A percentile compares a stretch with the other conserved stretches of the same genome.
phyloP scores from a whole-genome alignment of 2,113 vertebrate species.

The Panthera uncia region DNA sequence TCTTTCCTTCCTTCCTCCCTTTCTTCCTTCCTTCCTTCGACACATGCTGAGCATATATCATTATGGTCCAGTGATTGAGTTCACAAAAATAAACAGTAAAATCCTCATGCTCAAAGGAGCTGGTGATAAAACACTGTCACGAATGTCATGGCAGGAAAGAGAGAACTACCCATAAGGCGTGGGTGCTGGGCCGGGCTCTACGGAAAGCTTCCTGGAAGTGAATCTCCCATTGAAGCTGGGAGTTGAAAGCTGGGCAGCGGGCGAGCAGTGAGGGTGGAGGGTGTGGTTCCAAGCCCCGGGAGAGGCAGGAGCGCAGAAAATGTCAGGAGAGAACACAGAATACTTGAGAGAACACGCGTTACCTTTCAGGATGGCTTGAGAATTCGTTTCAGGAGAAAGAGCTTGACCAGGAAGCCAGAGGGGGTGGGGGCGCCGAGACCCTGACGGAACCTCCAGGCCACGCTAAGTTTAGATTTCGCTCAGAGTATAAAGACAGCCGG shows the following conservation, averaged over 20 bases:
- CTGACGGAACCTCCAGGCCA: fast-evolving
- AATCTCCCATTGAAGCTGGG: neutral
- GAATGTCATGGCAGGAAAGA: neutral
- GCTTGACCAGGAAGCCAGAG: too few relatives aligned
- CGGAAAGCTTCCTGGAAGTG: too few relatives aligned
- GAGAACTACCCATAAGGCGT: neutral
- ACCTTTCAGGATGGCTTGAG: neutral
- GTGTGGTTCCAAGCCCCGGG: too few relatives aligned
- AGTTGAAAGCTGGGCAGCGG: too few relatives aligned
- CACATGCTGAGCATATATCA: too few relatives aligned
- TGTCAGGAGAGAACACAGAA: neutral
- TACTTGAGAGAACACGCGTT: fast-evolving
- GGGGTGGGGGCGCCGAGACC: fast-evolving
- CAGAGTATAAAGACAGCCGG: neutral
- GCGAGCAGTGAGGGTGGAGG: neutral
- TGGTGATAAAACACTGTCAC: too few relatives aligned
- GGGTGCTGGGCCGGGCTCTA: neutral
- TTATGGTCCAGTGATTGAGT: neutral
- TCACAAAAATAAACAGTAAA: neutral
- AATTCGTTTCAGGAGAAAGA: neutral
- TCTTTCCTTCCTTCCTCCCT: neutral
- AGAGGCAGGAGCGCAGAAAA: neutral
- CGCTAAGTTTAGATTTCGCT: neutral
- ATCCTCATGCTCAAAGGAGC: neutral
- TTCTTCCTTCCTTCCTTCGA: neutral